Base-by-base conservation (phyloP, 1,140 invertebrate species). In the Zaprionus taronus region DNA sequence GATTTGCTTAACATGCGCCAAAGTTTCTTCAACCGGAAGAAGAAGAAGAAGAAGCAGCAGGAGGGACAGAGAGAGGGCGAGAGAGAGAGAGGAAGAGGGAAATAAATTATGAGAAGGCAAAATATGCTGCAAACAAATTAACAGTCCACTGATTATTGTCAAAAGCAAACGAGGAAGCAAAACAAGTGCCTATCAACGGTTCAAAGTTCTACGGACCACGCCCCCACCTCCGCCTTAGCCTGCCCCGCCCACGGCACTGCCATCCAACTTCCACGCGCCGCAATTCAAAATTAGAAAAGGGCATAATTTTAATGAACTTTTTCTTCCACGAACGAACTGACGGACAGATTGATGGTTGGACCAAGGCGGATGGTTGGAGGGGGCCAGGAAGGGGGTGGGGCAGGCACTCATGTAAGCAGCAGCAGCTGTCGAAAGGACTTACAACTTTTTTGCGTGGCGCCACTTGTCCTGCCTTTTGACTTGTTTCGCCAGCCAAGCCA, bases 271-370 rank as follows among this genome's bases (percentile, higher is more conserved):
- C 66, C 53, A 47, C 28, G 41, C 31, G 67, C 14, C 51, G 38
- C 83, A 76, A 78, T 80, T 81, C 73, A 83, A 81, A 89, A 89
- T 89, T 89, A 89, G 85, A 87, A 87, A 85, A 90, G 85, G 86
- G 86, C 86, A 90, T 91, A 90, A 90, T 90, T 90, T 91, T 90
- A 90, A 90, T 90, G 85, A 90, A 90, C 85, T 90, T 90, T 90
- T 69, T 82, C 31, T 80, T 56, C 63, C 64, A 53, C 73, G 80
- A 71, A 73, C 47, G n/a, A 47, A 47, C 41, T 47, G 41, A 47
- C n/a, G 5, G 7, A 7, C n/a, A 47, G 41, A 47, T n/a, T 47
- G 41, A 47, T 47, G n/a, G n/a, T 17, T 47, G 41, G 41, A 17
- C n/a, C n/a, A 17, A 17, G 41, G n/a, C 6, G 6, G 1, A 15